These are phyloP conservation scores for Neocrepidodera transversa DNA, from an alignment of 2,888 invertebrate genomes.

Conservation along the genomic window DNA sequence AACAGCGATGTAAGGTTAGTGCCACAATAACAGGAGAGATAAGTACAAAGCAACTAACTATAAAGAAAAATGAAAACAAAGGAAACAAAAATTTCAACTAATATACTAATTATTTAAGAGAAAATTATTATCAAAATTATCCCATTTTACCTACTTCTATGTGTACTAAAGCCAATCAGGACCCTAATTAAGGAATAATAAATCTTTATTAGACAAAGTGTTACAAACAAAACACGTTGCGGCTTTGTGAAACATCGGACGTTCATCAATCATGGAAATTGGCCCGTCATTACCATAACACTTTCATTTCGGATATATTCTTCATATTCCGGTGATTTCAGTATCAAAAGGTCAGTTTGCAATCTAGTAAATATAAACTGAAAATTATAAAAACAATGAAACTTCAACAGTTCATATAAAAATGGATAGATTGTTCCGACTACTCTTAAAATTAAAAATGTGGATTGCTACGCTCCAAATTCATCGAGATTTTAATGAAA, in stretches of 20 bases:
- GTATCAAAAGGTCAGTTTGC: constrained; percentile 22
- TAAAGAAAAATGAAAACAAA: no score
- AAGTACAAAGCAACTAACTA: no score
- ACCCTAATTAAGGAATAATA: constrained; percentile 51
- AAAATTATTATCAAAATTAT: background rate
- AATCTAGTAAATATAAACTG: no score
- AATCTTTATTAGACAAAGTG: constrained; percentile 57
- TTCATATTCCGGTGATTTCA: constrained; percentile 30
- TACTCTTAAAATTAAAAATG: no score
- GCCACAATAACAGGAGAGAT: no score
- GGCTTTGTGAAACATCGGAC: constrained; percentile 58
- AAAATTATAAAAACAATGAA: no score
- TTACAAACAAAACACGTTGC: constrained; percentile 56
- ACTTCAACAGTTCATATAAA: no score
- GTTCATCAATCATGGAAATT: constrained; percentile 60
- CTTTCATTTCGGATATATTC: constrained; percentile 32
- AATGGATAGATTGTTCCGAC: no score
- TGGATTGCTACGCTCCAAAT: no score
- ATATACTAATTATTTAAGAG: background rate
- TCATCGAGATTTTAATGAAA: no score
- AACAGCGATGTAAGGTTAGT: no score
- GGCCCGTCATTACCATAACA: constrained; percentile 58
- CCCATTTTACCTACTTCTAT: background rate
- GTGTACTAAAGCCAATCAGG: background rate
- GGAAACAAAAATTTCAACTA: background rate